These are phyloP conservation scores for Clarias pachynema DNA, from an alignment of 2,797 vertebrate species.

Conservation along the genomic window DNA sequence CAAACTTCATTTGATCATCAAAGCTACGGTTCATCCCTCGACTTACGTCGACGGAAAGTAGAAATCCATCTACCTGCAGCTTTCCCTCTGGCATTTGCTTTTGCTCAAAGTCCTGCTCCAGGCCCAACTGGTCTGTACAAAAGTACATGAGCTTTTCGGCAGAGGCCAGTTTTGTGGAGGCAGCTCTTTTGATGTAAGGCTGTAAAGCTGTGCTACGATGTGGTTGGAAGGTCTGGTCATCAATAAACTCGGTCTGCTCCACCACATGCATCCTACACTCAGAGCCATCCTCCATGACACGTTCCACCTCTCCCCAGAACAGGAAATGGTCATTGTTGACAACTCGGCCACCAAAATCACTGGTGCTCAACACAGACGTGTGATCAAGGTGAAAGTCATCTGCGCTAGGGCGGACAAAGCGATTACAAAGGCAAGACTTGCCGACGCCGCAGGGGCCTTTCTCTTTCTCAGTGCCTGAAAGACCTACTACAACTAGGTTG, in stretches of 20 bases:
- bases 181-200: constrained; percentile 86
- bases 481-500: constrained; percentile 84
- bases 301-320: constrained; percentile 84
- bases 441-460: constrained; percentile 87
- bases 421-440: constrained; percentile 87
- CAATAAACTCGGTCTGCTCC: constrained; percentile 89
- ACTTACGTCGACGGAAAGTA: constrained; percentile 85
- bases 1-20: constrained; percentile 86
- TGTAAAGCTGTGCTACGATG: constrained; percentile 87
- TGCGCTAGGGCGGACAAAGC: constrained; percentile 83
- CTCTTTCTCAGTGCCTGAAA: constrained; percentile 88
- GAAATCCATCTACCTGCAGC: constrained; percentile 82
- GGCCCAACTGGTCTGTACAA: constrained; percentile 86
- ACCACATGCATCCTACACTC: constrained; percentile 83
- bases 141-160: constrained; percentile 91
- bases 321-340: constrained; percentile 90
- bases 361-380: constrained; percentile 88
- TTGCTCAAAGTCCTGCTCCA: constrained; percentile 90
- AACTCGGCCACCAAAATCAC: constrained; percentile 86
- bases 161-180: constrained; percentile 84
- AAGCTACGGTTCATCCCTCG: constrained; percentile 88
- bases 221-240: constrained; percentile 89
- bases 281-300: constrained; percentile 81
- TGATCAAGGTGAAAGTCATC: constrained; percentile 87
- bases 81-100: constrained; percentile 90